Evolutionary conservation across 1,140 invertebrate genomes (phyloP).

Genomic region (Habropoda laboriosa): DNA sequence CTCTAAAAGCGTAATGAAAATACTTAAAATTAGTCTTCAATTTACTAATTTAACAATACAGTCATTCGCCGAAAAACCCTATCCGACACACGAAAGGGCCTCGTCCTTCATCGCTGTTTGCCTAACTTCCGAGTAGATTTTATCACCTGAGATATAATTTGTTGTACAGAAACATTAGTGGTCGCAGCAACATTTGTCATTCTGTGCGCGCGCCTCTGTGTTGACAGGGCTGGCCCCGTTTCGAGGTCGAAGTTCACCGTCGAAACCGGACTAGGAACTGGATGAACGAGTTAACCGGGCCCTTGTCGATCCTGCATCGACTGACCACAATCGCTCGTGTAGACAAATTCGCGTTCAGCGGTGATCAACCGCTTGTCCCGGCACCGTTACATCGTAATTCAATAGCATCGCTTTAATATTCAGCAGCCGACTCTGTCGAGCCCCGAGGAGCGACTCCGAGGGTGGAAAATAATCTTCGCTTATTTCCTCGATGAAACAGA

Average conservation of each 20-base stretch:
- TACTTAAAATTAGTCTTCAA: neutral
- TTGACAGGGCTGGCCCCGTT: slow-evolving; percentile 79
- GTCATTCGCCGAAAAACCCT: neutral
- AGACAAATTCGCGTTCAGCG: slow-evolving; percentile 79
- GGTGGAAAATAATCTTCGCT: neutral
- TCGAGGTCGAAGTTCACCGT: slow-evolving; percentile 76
- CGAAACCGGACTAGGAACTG: slow-evolving; percentile 73
- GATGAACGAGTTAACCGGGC: slow-evolving; percentile 67
- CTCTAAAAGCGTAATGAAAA: neutral
- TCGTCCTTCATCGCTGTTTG: slow-evolving; percentile 51
- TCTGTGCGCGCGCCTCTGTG: slow-evolving; percentile 78
- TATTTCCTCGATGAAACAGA: neutral
- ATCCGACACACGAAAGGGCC: no score
- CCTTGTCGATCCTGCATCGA: slow-evolving; percentile 56
- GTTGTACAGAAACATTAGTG: slow-evolving; percentile 79
- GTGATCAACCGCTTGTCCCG: slow-evolving; percentile 65
- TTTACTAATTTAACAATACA: neutral
- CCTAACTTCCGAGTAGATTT: slow-evolving; percentile 65
- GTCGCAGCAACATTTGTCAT: slow-evolving; percentile 79
- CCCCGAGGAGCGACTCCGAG: neutral
- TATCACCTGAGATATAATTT: slow-evolving; percentile 79
- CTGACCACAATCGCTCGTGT: slow-evolving; percentile 81
- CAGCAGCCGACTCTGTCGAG: neutral
- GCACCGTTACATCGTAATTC: slow-evolving; percentile 9
- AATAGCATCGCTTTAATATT: slow-evolving; percentile 13